Percentiles rank a stretch among this genome's conserved stretches.
Evolutionary conservation across 2,888 invertebrate species (phyloP).

Genomic region (Tetragnatha montana): DNA sequence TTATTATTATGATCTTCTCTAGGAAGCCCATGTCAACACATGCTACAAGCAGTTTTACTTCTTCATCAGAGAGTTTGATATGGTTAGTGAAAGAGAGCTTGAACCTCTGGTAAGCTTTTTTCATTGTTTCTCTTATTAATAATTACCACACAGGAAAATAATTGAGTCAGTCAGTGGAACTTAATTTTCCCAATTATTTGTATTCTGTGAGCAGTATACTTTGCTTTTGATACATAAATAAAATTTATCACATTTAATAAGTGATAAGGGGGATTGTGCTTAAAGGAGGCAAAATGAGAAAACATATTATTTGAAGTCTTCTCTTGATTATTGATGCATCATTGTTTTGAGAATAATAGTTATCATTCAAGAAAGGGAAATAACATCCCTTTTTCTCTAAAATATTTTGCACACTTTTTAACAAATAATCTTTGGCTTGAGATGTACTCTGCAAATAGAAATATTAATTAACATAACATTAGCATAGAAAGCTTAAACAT

Average conservation of each 20-base stretch:
- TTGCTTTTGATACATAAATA: background rate
- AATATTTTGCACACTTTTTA: too few species aligned
- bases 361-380: too few species aligned
- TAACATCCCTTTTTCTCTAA: too few species aligned
- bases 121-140: background rate
- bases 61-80: constrained; percentile 90
- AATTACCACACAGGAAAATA: background rate
- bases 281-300: background rate
- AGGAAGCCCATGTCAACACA: constrained; percentile 95
- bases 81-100: constrained; percentile 88
- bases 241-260: background rate
- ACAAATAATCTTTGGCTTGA: too few species aligned
- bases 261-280: background rate
- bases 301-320: too few species aligned
- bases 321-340: too few species aligned
- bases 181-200: background rate
- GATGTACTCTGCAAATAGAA: too few species aligned
- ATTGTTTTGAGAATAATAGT: too few species aligned
- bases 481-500: too few species aligned
- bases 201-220: background rate
- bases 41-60: constrained; percentile 97
- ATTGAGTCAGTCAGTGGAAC: background rate
- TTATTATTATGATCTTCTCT: constrained; percentile 73
- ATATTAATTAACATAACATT: too few species aligned
- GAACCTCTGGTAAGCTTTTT: constrained; percentile 82